These are phyloP conservation scores for Andrena minutula DNA, from an alignment of 2,888 invertebrate species.

Conservation along the genomic window DNA sequence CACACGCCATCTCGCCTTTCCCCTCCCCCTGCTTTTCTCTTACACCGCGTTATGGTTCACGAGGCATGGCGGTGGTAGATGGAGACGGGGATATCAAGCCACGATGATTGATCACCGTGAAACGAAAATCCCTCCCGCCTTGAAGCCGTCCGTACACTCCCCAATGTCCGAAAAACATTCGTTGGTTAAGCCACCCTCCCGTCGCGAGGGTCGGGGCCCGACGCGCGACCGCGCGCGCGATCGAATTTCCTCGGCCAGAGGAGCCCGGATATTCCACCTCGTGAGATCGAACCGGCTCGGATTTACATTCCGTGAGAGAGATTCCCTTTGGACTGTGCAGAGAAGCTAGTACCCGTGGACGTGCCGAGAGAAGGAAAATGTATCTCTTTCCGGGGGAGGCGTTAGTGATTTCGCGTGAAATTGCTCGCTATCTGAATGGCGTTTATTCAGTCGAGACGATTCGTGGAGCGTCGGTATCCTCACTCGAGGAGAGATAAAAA, in stretches of 20 bases:
- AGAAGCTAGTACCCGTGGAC: conserved; percentile 1
- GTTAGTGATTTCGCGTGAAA: conserved; percentile 39
- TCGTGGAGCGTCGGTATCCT: conserved; percentile 6
- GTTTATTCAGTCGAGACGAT: conserved; percentile 26
- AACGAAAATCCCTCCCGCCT: conserved; percentile 56
- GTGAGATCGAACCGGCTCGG: conserved; percentile 28
- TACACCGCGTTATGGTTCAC: conserved; percentile 80
- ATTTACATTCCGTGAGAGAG: conserved; percentile 26
- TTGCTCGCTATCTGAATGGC: conserved; percentile 4
- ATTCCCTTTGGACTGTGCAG: conserved; percentile 21
- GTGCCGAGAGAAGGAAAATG: conserved; percentile 8
- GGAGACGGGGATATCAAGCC: conserved; percentile 62
- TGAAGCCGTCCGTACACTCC: conserved; percentile 59
- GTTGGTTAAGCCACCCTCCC: conserved; percentile 59
- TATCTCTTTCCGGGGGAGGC: background rate
- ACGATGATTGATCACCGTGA: conserved; percentile 73
- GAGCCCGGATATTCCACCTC: conserved; percentile 32
- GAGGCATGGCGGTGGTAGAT: conserved; percentile 84
- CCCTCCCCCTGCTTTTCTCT: conserved; percentile 16
- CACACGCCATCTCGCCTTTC: conserved; percentile 12
- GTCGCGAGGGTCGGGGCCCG: conserved; percentile 46
- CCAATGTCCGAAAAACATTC: conserved; percentile 83
- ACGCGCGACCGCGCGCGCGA: conserved; percentile 18
- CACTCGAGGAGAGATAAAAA: conserved; percentile 23
- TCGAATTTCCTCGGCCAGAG: conserved; percentile 33